Base-by-base conservation (phyloP, 2,888 invertebrate genomes). In the Cantharis rustica region DNA sequence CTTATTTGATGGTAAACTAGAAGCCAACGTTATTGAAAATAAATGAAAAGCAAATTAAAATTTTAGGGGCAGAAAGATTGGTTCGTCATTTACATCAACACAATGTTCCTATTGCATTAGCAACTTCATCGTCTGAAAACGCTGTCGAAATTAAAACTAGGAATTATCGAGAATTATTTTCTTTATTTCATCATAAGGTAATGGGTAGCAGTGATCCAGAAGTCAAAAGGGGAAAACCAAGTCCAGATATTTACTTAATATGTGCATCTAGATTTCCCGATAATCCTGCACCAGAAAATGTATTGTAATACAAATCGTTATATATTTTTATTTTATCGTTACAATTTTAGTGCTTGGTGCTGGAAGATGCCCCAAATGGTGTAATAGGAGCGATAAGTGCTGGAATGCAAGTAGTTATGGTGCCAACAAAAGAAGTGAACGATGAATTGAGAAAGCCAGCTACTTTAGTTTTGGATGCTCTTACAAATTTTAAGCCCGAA, bases 141-240 rank as follows among this genome's bases (percentile, higher is more conserved):
- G 89, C 91, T 68, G 92, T 90, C 85, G 89, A 90, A 9, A 81
- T 92, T 16, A 92, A 92, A 83, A 90, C 91, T 0, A 86, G 87
- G 69, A 86, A 89, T 70, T 89, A 90, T 78, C 85, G 86, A 70
- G 88, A 90, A n/a, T 75, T 91, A 10, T 91, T 92, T 79, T 84
- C 86, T 9, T 80, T 90, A 75, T 91, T 92, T 82, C 85, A 89
- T 80, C 93, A 93, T 81, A 87, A 90, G 75, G 93, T 94, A 0
- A 89, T 91, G 74, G 92, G 92, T 9, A 91, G 91, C 61, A 90
- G 90, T 66, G 94, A 94, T 86, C 90, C 92, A 0, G 93, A 93
- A 75, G 92, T 94, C 0, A 91, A 90, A 82, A 85, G 89, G 64
- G 93, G 94, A n/a, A 94, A 95, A 88, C 94, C 94, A 3, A 90